These are phyloP conservation scores for Glaucopsyche alexis DNA, from an alignment of 2,888 invertebrate genomes.

Conservation along the genomic window DNA sequence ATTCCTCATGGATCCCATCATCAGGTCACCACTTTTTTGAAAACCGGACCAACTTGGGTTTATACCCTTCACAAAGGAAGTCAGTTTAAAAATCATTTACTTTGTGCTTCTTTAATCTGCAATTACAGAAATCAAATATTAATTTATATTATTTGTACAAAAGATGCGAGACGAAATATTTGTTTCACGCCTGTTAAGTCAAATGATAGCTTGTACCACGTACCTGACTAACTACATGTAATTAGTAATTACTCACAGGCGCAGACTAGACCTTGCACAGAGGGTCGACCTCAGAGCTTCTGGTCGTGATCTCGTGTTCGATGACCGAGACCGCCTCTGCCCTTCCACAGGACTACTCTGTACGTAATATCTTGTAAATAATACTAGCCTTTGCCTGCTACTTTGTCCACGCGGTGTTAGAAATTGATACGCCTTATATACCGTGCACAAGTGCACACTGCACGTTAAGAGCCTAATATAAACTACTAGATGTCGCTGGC, in stretches of 20 bases:
- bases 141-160: not conserved
- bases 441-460: too few species aligned
- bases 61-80: too few species aligned
- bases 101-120: not conserved
- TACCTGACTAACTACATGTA: conserved; percentile 43
- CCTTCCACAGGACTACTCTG: conserved; percentile 30
- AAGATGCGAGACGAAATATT: not conserved
- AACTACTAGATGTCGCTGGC: too few species aligned
- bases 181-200: conserved; percentile 32
- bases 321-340: conserved; percentile 38
- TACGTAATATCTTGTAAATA: not conserved
- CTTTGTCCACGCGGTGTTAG: not conserved
- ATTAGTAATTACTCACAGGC: conserved; percentile 44
- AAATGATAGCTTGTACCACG: conserved; percentile 36
- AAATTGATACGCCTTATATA: too few species aligned
- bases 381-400: not conserved
- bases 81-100: not conserved
- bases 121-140: not conserved
- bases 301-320: conserved; percentile 36
- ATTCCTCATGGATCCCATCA: too few species aligned
- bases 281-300: conserved; percentile 49
- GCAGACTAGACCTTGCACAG: conserved; percentile 55
- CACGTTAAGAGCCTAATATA: too few species aligned
- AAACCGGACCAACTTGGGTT: too few species aligned
- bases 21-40: too few species aligned